Evolutionary conservation across 2,888 invertebrate species (phyloP).

Genomic region (Empis livida): DNA sequence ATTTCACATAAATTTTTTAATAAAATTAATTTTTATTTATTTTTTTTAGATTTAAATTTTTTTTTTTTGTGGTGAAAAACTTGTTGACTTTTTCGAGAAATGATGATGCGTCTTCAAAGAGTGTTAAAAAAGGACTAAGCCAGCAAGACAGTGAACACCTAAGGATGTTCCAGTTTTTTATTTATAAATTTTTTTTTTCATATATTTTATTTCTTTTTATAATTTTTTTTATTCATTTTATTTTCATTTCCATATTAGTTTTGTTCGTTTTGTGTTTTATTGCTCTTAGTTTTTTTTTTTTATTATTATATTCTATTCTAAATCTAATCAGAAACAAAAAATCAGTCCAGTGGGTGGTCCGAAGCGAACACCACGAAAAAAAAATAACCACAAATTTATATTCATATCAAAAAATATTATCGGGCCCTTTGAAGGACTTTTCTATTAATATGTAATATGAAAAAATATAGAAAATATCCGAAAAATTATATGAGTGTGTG

Average conservation of each 20-base stretch:
- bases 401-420: not conserved
- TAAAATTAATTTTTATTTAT: not conserved
- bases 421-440: conserved; percentile 7
- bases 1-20: not conserved
- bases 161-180: not conserved
- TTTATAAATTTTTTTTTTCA: not conserved
- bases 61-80: too few relatives aligned
- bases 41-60: not conserved
- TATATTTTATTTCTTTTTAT: not conserved
- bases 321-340: conserved; percentile 4
- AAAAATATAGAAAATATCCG: too few relatives aligned
- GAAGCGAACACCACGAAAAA: not conserved
- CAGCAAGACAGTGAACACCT: not conserved
- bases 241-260: not conserved
- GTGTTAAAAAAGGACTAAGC: not conserved
- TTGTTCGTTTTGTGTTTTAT: not conserved
- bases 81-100: not conserved
- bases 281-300: not conserved
- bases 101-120: not conserved
- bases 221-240: not conserved
- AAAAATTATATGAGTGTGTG: too few relatives aligned
- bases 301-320: conserved; percentile 11
- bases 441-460: not conserved
- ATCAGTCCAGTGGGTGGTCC: conserved; percentile 9
- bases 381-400: not conserved